These are phyloP conservation scores for Phragmatobia fuliginosa DNA, from an alignment of 2,888 invertebrate species.

Conservation along the genomic window DNA sequence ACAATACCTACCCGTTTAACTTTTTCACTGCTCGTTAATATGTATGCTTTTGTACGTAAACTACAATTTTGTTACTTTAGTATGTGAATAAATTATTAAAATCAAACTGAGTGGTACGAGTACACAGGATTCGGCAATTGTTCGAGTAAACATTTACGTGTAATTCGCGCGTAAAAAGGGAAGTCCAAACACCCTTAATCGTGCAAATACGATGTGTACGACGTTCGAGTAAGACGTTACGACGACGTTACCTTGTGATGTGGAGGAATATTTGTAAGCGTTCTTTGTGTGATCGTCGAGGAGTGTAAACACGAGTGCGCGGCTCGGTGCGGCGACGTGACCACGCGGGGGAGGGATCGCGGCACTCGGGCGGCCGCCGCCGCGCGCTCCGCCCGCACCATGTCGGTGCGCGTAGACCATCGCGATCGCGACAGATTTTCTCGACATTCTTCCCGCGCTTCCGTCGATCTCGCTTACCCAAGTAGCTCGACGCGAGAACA, in stretches of 20 bases:
- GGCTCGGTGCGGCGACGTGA: slow-evolving; percentile 56
- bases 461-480: slow-evolving; percentile 79
- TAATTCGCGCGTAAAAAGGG: slow-evolving; percentile 63
- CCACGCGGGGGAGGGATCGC: slow-evolving; percentile 64
- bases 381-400: slow-evolving; percentile 83
- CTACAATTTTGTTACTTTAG: not conserved
- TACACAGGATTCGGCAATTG: slow-evolving; percentile 51
- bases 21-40: not conserved
- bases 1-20: not conserved
- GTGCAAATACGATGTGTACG: slow-evolving; percentile 72
- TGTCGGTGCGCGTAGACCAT: slow-evolving; percentile 83
- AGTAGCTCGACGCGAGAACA: slow-evolving; percentile 79
- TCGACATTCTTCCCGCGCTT: slow-evolving; percentile 83
- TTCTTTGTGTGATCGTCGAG: slow-evolving; percentile 76
- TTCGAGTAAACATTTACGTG: slow-evolving; percentile 65
- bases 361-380: slow-evolving; percentile 84
- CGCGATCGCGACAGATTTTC: slow-evolving; percentile 83
- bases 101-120: slow-evolving; percentile 14
- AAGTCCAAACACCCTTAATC: slow-evolving; percentile 71
- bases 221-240: slow-evolving; percentile 67
- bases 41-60: not conserved
- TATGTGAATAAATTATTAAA: slow-evolving; percentile 18
- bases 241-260: slow-evolving; percentile 69
- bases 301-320: slow-evolving; percentile 80
- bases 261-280: slow-evolving; percentile 77